phyloP scores from a whole-genome alignment of 2,113 vertebrate species.

The Illadopsis cleaveri region DNA sequence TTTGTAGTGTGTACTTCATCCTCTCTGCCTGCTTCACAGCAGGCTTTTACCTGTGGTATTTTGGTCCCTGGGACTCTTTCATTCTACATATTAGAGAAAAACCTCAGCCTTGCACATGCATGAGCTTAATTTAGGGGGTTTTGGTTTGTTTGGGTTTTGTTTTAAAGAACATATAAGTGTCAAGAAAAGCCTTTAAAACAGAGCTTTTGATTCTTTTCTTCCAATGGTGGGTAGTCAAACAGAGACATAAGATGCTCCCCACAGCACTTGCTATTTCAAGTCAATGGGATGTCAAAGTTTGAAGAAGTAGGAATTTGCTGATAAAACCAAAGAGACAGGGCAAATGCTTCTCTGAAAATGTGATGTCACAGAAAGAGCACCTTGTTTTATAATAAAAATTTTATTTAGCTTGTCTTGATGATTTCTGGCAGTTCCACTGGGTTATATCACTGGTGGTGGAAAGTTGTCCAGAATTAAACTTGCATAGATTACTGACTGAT shows the following conservation, averaged over 20 bases:
- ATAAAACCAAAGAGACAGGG: background rate
- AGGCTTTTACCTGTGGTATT: background rate
- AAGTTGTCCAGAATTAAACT: background rate
- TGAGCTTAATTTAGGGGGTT: background rate
- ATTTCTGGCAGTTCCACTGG: background rate
- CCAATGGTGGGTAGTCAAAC: background rate
- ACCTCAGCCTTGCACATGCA: background rate
- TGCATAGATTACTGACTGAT: background rate
- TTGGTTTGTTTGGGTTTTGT: background rate
- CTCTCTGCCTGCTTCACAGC: background rate
- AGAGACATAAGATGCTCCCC: background rate
- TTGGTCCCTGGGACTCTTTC: background rate
- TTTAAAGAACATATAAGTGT: background rate
- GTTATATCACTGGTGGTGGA: background rate
- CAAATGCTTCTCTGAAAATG: background rate
- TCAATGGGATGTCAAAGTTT: background rate
- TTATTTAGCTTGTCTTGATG: background rate
- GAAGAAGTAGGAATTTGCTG: background rate
- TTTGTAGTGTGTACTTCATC: background rate
- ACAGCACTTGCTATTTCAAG: background rate
- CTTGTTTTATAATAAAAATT: background rate
- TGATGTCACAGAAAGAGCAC: background rate
- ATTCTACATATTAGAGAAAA: background rate
- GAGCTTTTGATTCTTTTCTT: background rate
- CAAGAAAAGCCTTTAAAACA: background rate